Percentiles rank a stretch among this genome's conserved stretches.
Conservation (phyloP, 2,888 invertebrate genomes). For the Therioaphis trifolii region DNA sequence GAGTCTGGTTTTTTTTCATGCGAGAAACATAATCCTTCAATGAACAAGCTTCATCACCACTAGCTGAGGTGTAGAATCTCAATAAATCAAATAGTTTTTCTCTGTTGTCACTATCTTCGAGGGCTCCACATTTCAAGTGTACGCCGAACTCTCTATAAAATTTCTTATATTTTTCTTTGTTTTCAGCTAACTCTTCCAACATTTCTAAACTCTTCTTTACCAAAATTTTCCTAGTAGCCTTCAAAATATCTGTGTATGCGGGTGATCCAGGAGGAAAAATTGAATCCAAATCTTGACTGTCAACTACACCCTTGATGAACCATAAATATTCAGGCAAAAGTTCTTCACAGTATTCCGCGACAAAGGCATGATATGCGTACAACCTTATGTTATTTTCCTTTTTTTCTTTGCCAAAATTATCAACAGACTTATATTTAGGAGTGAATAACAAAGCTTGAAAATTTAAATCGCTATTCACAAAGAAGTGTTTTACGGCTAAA, state of each 20-base stretch:
- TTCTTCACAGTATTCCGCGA: constrained; percentile 99
- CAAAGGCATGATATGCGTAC: constrained; percentile 97
- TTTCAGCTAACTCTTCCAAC: constrained; percentile 95
- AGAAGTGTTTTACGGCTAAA: constrained; percentile 94
- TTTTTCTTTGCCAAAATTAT: constrained; percentile 98
- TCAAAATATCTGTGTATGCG: constrained; percentile 98
- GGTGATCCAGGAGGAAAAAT: constrained; percentile 99
- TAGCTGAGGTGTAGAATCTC: constrained; percentile 92
- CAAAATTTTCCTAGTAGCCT: constrained; percentile 98
- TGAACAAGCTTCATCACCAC: constrained; percentile 93
- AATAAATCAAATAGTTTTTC: constrained; percentile 90
- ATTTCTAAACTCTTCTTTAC: constrained; percentile 98
- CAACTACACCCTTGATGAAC: constrained; percentile 96
- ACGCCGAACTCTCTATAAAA: constrained; percentile 99
- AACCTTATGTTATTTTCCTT: constrained; percentile 98
- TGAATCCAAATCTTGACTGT: constrained; percentile 96
- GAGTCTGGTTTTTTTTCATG: constrained; percentile 98
- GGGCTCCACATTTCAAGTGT: constrained; percentile 96
- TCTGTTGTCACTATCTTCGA: constrained; percentile 95
- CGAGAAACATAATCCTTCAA: constrained; percentile 95
- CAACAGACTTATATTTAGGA: constrained; percentile 94
- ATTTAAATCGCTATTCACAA: constrained; percentile 95
- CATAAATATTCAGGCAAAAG: constrained; percentile 98
- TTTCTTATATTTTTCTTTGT: constrained; percentile 98
- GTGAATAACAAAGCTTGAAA: constrained; percentile 92